These are phyloP conservation scores for Gymnocephalus cernua DNA, from an alignment of 2,113 vertebrate genomes.

Conservation along the genomic window DNA sequence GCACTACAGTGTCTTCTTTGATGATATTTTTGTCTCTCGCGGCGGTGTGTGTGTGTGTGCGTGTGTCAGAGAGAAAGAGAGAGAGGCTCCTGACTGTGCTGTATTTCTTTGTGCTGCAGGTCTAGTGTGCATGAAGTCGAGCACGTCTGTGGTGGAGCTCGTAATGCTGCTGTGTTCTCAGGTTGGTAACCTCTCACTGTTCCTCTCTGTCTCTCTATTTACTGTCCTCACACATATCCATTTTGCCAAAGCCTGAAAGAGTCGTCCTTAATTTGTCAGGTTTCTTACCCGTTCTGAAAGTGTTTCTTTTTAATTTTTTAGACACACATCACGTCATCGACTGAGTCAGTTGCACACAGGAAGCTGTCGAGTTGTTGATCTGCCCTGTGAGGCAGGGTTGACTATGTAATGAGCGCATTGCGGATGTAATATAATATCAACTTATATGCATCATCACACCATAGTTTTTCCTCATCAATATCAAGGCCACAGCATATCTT, in stretches of 20 bases:
- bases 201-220: neutral
- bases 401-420: conserved; percentile 60
- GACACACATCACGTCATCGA: neutral
- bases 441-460: conserved; percentile 17
- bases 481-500: neutral
- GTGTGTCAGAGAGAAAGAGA: conserved; percentile 1
- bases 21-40: conserved; percentile 44
- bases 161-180: conserved; percentile 99
- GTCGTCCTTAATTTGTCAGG: neutral
- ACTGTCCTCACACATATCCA: neutral
- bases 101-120: conserved; percentile 83
- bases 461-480: neutral
- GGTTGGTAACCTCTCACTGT: conserved; percentile 80
- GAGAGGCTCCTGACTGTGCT: conserved; percentile 60
- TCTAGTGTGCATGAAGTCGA: conserved; percentile 99
- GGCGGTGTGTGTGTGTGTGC: neutral
- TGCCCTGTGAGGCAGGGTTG: conserved; percentile 11
- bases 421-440: conserved; percentile 69
- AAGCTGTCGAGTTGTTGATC: conserved; percentile 51
- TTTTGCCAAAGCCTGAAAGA: neutral
- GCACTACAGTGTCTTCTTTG: conserved; percentile 47
- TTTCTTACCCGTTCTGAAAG: neutral
- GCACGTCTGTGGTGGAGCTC: conserved; percentile 97
- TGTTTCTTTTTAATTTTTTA: too few species aligned
- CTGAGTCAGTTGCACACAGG: neutral